These are phyloP conservation scores for Bos javanicus DNA, from an alignment of 2,113 vertebrate genomes.

Conservation along the genomic window DNA sequence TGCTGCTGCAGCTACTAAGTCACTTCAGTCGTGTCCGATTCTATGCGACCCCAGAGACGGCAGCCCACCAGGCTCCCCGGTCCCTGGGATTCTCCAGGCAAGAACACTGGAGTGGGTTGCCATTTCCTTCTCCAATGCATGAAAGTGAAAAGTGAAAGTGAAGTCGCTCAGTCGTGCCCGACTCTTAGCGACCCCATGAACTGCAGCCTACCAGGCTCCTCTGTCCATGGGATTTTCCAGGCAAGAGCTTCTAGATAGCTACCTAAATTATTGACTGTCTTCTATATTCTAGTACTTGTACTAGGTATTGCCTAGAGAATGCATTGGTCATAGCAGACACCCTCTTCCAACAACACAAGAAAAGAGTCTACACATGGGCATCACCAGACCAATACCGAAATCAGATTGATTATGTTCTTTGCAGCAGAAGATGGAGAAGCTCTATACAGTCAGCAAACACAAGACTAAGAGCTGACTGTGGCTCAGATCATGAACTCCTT, in stretches of 20 bases:
- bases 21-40: too few species aligned
- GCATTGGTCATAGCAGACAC: neutral
- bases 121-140: too few species aligned
- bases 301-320: neutral
- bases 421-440: neutral
- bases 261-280: neutral
- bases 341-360: neutral
- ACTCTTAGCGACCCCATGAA: too few species aligned
- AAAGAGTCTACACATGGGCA: neutral
- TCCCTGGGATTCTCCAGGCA: too few species aligned
- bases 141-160: too few species aligned
- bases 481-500: neutral
- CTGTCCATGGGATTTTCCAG: too few species aligned
- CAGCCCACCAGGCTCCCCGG: too few species aligned
- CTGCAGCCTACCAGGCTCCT: too few species aligned
- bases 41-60: too few species aligned
- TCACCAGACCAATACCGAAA: neutral
- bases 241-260: neutral
- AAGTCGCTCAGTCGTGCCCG: too few species aligned
- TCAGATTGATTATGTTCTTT: neutral
- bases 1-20: too few species aligned
- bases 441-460: neutral
- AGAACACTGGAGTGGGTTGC: too few species aligned
- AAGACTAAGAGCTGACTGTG: neutral
- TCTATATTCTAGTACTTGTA: neutral